Evolutionary conservation across 2,113 vertebrate species (phyloP), one percentile per base, ranked within the genome.

Genomic region (Rhegmatorhina hoffmannsi): DNA sequence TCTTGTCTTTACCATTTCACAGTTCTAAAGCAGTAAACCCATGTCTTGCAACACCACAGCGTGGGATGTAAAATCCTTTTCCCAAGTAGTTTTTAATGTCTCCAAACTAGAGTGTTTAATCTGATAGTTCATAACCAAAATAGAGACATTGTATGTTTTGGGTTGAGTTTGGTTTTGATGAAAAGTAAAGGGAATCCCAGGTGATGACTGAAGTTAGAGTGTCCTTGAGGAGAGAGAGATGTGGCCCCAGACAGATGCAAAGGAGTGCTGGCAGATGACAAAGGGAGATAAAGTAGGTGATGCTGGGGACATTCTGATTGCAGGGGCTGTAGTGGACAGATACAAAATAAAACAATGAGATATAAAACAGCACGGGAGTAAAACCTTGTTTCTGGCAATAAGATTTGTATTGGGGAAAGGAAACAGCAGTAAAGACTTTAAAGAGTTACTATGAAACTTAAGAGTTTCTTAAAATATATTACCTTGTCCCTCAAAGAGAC

Each of bases 401-500:
- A 84, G 74, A 58, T 28, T 70, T 81, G 49, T 72, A 34, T 2
- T 74, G 73, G 56, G 76, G 67, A 92, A 89, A 87, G 19, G 62
- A 62, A 93, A 46, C 21, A 64, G 60, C 62, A 78, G 25, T 79
- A 87, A 92, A 86, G 64, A 59, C 7, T 83, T 77, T 69, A 20
- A 82, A 84, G 93, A 77, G 52, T 90, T 70, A 36, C n/a, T 40
- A 6, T 73, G 91, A 95, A 95, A 85, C 56, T 34, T 90, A 4
- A 58, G 58, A 66, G 17, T 72, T 96, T 94, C 50, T 75, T 3
- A 85, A 77, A 94, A 86, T 74, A 47, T 66, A 85, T 92, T 94
- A 36, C 62, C 44, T 70, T 1, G 34, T 78, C 73, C 56, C 95
- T 94, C 82, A 90, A 91, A 95, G 74, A 95, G 60, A 34, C 40